phyloP scores from a whole-genome alignment of 2,888 invertebrate species.

The Agrochola circellaris region DNA sequence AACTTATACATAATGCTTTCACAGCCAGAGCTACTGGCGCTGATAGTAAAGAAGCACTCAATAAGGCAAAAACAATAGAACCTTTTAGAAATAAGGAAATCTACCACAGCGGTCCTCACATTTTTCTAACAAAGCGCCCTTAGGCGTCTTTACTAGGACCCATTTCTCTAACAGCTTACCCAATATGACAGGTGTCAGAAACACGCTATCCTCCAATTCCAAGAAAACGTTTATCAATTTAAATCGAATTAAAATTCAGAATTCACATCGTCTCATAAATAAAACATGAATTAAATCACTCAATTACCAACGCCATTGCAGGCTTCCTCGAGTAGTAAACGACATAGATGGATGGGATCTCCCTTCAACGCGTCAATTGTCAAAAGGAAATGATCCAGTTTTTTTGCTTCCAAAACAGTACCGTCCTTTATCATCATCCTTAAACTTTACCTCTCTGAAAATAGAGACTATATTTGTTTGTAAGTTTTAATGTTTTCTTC shows the following conservation, averaged over 20 bases:
- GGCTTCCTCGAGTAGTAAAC: slow-evolving; percentile 45
- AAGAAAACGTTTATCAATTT: slow-evolving; percentile 59
- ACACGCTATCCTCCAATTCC: slow-evolving; percentile 50
- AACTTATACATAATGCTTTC: not conserved
- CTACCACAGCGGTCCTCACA: slow-evolving; percentile 6
- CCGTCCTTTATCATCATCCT: slow-evolving; percentile 8
- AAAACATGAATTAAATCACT: slow-evolving; percentile 69
- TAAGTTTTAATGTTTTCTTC: slow-evolving; percentile 60
- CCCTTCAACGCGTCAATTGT: slow-evolving; percentile 79
- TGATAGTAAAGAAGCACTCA: slow-evolving; percentile 2
- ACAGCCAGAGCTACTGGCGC: not conserved
- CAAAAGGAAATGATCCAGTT: slow-evolving; percentile 80
- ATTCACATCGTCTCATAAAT: slow-evolving; percentile 63
- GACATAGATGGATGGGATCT: slow-evolving; percentile 76
- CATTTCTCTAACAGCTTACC: slow-evolving; percentile 39
- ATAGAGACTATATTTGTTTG: slow-evolving; percentile 56
- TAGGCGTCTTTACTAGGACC: slow-evolving; percentile 7
- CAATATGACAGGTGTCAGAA: slow-evolving; percentile 57
- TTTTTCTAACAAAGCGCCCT: slow-evolving; percentile 39
- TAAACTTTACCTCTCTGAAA: slow-evolving; percentile 45
- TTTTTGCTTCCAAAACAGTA: slow-evolving; percentile 65
- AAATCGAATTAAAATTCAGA: slow-evolving; percentile 61
- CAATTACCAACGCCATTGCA: slow-evolving; percentile 65
- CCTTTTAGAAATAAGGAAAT: slow-evolving; percentile 10
- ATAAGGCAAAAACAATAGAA: slow-evolving; percentile 30